Base-by-base conservation (phyloP, 2,888 invertebrate genomes). In the Anagyrus pseudococci region DNA sequence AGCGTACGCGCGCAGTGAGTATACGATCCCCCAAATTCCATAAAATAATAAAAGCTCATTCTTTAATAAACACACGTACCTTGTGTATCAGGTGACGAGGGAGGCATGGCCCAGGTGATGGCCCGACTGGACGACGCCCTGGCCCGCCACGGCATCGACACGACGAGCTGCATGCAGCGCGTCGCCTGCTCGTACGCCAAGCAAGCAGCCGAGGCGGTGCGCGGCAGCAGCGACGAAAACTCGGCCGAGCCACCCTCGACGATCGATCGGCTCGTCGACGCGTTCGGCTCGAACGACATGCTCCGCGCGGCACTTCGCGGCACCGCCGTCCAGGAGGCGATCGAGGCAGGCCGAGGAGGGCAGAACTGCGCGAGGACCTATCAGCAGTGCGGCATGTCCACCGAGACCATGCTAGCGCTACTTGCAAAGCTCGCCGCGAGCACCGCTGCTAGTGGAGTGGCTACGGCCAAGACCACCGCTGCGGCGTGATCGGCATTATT, bases 1-100 rank as follows among this genome's bases (percentile, higher is more conserved):
- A 3, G 84, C 86, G 26, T 88, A 88, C 64, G 91, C 89, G 40
- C 85, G 91, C 79, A 90, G 92, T 89, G 81, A 86, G 86, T 85
- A 70, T 22, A n/a, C n/a, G n/a, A n/a, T n/a, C n/a, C n/a, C n/a
- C n/a, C n/a, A 48, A 17, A 29, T 29, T 29, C 15, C 0, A 41
- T 8, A n/a, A 41, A 41, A 41, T 8, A 41, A 41, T 8, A 41
- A n/a, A 41, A 41, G 15, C 33, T 33, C 33, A 15, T 15, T 37
- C 15, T 15, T 10, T 37, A 10, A 37, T 10, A 37, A 37, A 10
- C 15, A 7, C 37, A 37, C 37, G 7, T 10, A 37, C 37, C 7
- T 33, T 33, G 33, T 33, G 33, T 1, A 13, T 43, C 64, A 89
- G 89, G 88, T 70, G 82, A 85, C 53, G 46, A 48, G n/a, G 82